Evolutionary conservation across 2,888 invertebrate species (phyloP), one percentile per base, ranked within the genome.

Genomic region (Xylota sylvarum): DNA sequence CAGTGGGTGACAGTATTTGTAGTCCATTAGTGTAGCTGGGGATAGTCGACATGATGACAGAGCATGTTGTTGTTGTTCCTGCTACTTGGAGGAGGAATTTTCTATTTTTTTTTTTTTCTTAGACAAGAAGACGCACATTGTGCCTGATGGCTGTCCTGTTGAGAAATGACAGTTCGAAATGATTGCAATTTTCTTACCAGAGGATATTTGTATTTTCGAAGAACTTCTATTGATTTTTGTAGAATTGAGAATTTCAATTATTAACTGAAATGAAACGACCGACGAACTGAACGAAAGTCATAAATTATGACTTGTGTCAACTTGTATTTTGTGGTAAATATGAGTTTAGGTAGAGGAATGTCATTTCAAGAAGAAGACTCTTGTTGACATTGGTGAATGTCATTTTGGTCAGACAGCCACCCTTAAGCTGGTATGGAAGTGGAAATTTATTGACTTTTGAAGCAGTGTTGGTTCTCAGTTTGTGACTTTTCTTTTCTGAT

Each of bases 1-100:
- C 48, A 56, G 65, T 74, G 50, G 56, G 58, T 58, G 69, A 70
- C 82, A 77, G 64, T 82, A 65, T 82, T 82, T 82, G 82, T 77
- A 79, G 80, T 85, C 58, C 80, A 85, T 85, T 80, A 69, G 67
- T 60, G 37, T 56, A 56, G 46, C 37, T 52, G 65, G 64, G 60
- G 30, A 60, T 67, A 74, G 74, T 65, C 70, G 69, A 69, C 56
- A 74, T 40, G 74, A 84, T 84, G 73, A 79, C 73, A 67, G 58
- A 69, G 79, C 48, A 56, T 46, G 40, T 14, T 79, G 23, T 79
- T 64, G 23, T 79, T 64, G 46, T 84, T 73, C 5, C 32, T 56
- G 46, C 46, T 67, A 27, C 23, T 50, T 23, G 46, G 14, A 30
- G 37, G 35, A 50, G 55, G 30, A 48, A 2, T 7, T 19, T 10